These are phyloP conservation scores for Druon quercuslanigerum DNA, from an alignment of 1,140 invertebrate species.

Conservation along the genomic window DNA sequence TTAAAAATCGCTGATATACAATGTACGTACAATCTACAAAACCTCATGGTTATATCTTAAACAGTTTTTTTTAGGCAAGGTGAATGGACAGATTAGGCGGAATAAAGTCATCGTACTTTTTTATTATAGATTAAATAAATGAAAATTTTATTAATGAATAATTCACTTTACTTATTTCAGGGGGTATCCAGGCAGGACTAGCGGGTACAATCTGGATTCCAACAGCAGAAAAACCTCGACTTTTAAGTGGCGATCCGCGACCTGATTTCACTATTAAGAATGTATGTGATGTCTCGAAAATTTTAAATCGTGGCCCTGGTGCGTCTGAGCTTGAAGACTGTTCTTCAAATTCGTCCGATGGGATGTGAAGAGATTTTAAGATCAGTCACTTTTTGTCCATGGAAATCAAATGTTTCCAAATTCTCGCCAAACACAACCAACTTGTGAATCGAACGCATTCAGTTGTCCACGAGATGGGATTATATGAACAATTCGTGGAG, in stretches of 20 bases:
- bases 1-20: too few relatives aligned
- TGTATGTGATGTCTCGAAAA: slow-evolving; percentile 66
- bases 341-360: slow-evolving; percentile 72
- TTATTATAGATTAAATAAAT: slow-evolving; percentile 15
- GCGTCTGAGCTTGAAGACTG: slow-evolving; percentile 70
- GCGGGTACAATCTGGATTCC: slow-evolving; percentile 88
- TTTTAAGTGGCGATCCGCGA: slow-evolving; percentile 64
- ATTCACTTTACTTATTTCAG: slow-evolving; percentile 67
- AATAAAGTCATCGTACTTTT: not conserved
- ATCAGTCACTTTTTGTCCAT: not conserved
- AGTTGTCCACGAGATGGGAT: not conserved
- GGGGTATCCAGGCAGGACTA: slow-evolving; percentile 84
- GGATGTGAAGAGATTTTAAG: slow-evolving; percentile 53
- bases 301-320: slow-evolving; percentile 66
- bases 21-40: too few relatives aligned
- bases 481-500: not conserved
- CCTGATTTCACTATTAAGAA: slow-evolving; percentile 71
- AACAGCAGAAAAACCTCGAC: slow-evolving; percentile 61
- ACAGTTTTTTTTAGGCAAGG: not conserved
- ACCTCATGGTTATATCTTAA: too few relatives aligned
- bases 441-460: not conserved
- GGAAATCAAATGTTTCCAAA: not conserved
- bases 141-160: slow-evolving; percentile 22
- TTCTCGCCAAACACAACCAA: not conserved
- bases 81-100: not conserved